Percentiles rank a stretch among this genome's conserved stretches.
These are phyloP conservation scores for Ips typographus DNA, from an alignment of 1,140 invertebrate genomes.

Conservation along the genomic window DNA sequence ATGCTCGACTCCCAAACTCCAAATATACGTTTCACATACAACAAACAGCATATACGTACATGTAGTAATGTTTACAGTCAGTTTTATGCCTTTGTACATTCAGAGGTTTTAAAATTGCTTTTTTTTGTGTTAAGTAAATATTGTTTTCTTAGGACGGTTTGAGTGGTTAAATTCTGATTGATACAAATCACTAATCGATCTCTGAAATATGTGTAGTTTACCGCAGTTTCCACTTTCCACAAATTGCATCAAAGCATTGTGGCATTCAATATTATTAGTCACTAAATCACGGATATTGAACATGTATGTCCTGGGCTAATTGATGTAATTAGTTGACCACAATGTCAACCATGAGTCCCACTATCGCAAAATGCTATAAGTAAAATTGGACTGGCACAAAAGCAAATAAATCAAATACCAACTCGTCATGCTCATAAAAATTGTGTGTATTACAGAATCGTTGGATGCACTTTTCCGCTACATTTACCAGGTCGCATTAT, in stretches of 20 bases:
- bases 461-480: constrained; percentile 28
- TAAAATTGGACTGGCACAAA: too few relatives aligned
- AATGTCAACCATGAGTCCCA: not conserved
- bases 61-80: too few relatives aligned
- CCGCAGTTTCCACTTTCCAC: not conserved
- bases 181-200: too few relatives aligned
- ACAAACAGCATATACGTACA: too few relatives aligned
- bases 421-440: not conserved
- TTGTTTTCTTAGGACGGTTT: too few relatives aligned
- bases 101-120: too few relatives aligned
- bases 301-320: constrained; percentile 10
- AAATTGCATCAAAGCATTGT: constrained; percentile 8
- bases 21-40: too few relatives aligned
- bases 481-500: constrained; percentile 32
- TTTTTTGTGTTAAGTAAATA: too few relatives aligned
- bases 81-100: not conserved
- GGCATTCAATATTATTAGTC: constrained; percentile 5
- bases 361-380: not conserved
- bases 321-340: constrained; percentile 16
- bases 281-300: constrained; percentile 13
- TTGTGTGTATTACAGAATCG: constrained; percentile 8
- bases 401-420: not conserved
- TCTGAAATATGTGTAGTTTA: too few relatives aligned
- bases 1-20: too few relatives aligned
- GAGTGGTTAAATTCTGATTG: too few relatives aligned